A percentile compares a stretch with the other conserved stretches of the same genome.
These are phyloP conservation scores for Cryptocephalus moraei DNA, from an alignment of 2,888 invertebrate genomes.

Conservation along the genomic window DNA sequence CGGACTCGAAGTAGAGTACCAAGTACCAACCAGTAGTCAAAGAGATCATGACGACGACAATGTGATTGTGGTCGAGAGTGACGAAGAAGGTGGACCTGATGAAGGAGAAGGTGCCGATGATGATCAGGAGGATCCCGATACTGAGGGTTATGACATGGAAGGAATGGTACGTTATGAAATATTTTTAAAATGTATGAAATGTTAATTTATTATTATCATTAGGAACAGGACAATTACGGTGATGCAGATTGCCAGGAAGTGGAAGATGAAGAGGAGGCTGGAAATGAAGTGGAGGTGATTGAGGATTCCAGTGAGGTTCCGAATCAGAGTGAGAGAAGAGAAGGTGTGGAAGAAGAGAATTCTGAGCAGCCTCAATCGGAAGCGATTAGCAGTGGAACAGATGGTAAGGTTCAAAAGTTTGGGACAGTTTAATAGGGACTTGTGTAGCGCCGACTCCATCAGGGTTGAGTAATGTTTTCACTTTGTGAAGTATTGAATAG, in stretches of 20 bases:
- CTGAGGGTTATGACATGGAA: slow-evolving; percentile 48
- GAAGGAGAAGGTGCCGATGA: slow-evolving; percentile 43
- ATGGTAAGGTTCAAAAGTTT: slow-evolving; percentile 36
- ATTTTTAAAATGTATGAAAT: neutral
- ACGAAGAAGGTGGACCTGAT: slow-evolving; percentile 59
- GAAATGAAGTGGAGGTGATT: slow-evolving; percentile 48
- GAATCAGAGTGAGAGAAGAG: slow-evolving; percentile 44
- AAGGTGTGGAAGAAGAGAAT: slow-evolving; percentile 37
- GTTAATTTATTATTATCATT: slow-evolving; percentile 4
- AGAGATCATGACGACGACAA: slow-evolving; percentile 74
- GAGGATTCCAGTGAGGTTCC: slow-evolving; percentile 56
- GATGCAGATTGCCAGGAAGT: slow-evolving; percentile 48
- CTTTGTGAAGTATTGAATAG: no score
- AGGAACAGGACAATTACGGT: slow-evolving; percentile 43
- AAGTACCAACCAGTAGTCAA: slow-evolving; percentile 80
- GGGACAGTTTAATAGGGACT: no score
- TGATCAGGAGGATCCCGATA: slow-evolving; percentile 45
- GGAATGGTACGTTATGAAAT: slow-evolving; percentile 22
- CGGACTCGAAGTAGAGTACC: slow-evolving; percentile 61
- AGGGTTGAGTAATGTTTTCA: no score
- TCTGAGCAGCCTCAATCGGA: slow-evolving; percentile 46
- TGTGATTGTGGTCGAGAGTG: slow-evolving; percentile 59
- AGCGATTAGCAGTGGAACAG: slow-evolving; percentile 68
- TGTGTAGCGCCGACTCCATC: no score
- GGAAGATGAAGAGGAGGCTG: slow-evolving; percentile 33